Evolutionary conservation across 2,113 vertebrate genomes (phyloP), one percentile per base, ranked within the genome.

Genomic region (Dolichotis patagonum): DNA sequence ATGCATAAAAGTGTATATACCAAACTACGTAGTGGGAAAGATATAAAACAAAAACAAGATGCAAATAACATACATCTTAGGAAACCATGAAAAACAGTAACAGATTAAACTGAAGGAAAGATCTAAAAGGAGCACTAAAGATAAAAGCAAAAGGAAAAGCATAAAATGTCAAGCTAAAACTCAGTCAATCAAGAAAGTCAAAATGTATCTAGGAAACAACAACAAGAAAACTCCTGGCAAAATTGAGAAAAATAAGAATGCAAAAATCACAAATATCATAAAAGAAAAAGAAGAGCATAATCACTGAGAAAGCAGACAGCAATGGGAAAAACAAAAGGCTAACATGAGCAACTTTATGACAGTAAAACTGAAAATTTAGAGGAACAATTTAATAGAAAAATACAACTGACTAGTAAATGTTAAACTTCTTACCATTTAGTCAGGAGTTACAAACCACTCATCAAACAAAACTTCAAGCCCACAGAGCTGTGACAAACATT

Each of bases 41-140:
- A 95, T 11, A 84, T 52, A 78, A 86, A 94, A 63, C 41, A 63
- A 81, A 54, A 95, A 24, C 3, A 16, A 54, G 14, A 54, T 54
- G 52, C 52, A 62, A 96, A 63, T 84, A 93, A 85, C 32, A 5
- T 91, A 82, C 56, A n/a, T 30, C 69, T 88, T 85, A 71, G 22
- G 32, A 90, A 90, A 95, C 85, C 32, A 82, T 88, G 38, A 91
- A 96, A 96, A 94, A 81, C 7, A 95, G 10, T 67, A 92, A 90
- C 5, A 95, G 65, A 84, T 80, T 63, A 90, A 86, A 65, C 30
- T 78, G 32, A 94, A 95, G 67, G 24, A 78, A 84, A 93, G 46
- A 80, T 56, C 56, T 54, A 60, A 63, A 96, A 56, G 17, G 35
- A 26, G 4, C 12, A 63, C 22, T 67, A 85, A 84, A 58, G 41